Base-by-base conservation (phyloP, 1,140 invertebrate genomes). In the Ceratina australensis region DNA sequence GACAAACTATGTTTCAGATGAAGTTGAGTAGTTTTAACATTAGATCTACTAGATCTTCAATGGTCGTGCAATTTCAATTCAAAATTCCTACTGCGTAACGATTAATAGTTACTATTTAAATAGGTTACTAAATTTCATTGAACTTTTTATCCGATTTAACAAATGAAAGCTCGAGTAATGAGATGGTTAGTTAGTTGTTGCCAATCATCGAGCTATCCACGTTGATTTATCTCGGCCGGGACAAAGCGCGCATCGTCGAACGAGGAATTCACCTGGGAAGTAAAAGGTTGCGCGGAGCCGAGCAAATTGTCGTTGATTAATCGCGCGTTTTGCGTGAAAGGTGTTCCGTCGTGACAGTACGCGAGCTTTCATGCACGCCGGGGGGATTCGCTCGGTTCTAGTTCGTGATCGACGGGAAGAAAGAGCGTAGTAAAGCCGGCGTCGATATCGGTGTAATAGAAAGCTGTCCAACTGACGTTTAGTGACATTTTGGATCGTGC, bases 251-350 rank as follows among this genome's bases (percentile, higher is more conserved):
- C 24, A n/a, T 24, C 16, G 22, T 3, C 12, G 18, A 63, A 24
- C 12, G 18, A 63, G 42, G 72, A 75, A 75, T 75, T 61, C 74
- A 54, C 24, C 56, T 54, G 22, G 66, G 60, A 61, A 61, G 57
- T 61, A 77, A 60, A 71, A 52, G 50, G 63, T 47, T 42, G 33
- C 10, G 54, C 22, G 18, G 50, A 15, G 5, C n/a, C 52, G 42
- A n/a, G 33, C 64, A 75, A 67, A 75, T 75, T 57, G 63, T 57
- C 52, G 22, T 75, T 67, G 72, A 75, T 75, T 75, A 75, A 75
- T 75, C 33, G 50, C 52, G 33, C 8, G 49, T 57, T 67, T 24
- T n/a, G 16, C 33, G 52, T 57, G 63, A 75, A 75, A 75, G 72
- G 63, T 24, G 24, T 59, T 59, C 26, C 16, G 22, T 57, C 52